phyloP scores from a whole-genome alignment of 1,140 invertebrate genomes.

The Acyrthosiphon pisum region DNA sequence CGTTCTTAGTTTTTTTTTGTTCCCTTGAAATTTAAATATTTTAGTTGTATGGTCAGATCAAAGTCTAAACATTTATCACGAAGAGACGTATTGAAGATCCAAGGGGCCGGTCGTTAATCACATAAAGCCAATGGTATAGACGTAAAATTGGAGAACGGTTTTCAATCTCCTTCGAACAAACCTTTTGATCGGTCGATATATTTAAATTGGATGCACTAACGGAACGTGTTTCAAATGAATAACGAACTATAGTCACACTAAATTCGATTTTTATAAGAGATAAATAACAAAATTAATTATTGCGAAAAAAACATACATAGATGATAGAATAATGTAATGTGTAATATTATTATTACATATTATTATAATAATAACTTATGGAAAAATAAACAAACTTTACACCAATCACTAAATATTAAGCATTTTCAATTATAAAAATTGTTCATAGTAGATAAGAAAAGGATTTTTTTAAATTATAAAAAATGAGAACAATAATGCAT shows the following conservation, averaged over 20 bases:
- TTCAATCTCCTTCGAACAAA: conserved; percentile 25
- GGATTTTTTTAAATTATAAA: too few relatives aligned
- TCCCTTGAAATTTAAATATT: not conserved
- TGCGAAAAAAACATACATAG: not conserved
- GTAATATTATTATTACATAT: not conserved
- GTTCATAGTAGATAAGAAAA: too few relatives aligned
- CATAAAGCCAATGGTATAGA: conserved; percentile 14
- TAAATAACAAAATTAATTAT: not conserved
- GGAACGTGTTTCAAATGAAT: conserved; percentile 31
- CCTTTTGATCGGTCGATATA: conserved; percentile 14
- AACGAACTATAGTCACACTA: not conserved
- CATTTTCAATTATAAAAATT: too few relatives aligned
- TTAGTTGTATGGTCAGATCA: not conserved
- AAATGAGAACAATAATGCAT: too few relatives aligned
- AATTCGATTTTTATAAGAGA: not conserved
- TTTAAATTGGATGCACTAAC: conserved; percentile 21
- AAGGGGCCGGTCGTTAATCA: conserved; percentile 40
- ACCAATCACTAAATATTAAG: too few relatives aligned
- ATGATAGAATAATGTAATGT: not conserved
- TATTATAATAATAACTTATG: too few relatives aligned
- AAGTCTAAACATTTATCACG: conserved; percentile 37
- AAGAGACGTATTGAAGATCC: not conserved
- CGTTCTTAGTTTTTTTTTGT: not conserved
- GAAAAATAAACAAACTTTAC: too few relatives aligned
- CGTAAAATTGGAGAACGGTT: conserved; percentile 29